phyloP scores from a whole-genome alignment of 2,113 vertebrate species.

The Dendropsophus ebraccatus region DNA sequence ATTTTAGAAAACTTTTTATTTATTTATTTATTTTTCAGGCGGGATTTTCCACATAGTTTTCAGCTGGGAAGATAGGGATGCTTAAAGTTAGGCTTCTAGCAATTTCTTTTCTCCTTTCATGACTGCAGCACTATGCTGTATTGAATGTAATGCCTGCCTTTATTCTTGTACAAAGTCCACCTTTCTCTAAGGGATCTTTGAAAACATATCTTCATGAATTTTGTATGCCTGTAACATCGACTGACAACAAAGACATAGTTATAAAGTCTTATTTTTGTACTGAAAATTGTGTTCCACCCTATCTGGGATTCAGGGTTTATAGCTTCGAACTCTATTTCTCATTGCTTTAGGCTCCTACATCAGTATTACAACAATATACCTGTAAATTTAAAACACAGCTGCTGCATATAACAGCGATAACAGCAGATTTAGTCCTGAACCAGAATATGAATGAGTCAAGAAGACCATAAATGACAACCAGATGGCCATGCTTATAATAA shows the following conservation, averaged over 20 bases:
- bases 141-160: neutral
- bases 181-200: neutral
- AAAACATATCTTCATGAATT: conserved; percentile 1
- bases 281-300: neutral
- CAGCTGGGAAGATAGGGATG: neutral
- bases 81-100: neutral
- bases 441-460: neutral
- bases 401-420: neutral
- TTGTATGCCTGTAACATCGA: conserved; percentile 4
- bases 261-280: conserved; percentile 2
- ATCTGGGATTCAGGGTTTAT: conserved; percentile 12
- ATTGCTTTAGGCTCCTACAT: conserved; percentile 16
- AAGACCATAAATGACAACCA: neutral
- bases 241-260: neutral
- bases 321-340: neutral
- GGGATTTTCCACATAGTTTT: neutral
- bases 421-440: neutral
- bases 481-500: neutral
- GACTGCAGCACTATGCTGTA: neutral
- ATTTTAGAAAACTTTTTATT: neutral
- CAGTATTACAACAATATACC: conserved; percentile 14
- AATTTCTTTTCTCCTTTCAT: neutral
- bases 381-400: conserved; percentile 13
- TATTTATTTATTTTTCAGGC: neutral
- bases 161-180: conserved; percentile 12